Evolutionary conservation across 2,113 vertebrate genomes (phyloP).

Genomic region (Percopsis transmontana): DNA sequence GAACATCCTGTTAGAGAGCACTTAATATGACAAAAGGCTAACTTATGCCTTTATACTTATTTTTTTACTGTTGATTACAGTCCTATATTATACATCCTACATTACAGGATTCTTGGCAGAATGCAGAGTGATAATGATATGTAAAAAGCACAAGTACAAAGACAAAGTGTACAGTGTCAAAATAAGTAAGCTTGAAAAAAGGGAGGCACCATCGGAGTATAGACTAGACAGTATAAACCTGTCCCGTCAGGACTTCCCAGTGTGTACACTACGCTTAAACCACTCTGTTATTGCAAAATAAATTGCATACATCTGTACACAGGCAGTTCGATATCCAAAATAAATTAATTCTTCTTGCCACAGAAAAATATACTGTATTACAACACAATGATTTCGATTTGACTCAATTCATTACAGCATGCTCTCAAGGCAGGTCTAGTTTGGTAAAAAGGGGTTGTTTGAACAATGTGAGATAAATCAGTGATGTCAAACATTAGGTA

Average conservation of each 20-base stretch:
- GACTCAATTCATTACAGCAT: conserved; percentile 49
- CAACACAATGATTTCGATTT: conserved; percentile 29
- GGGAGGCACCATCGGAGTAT: conserved; percentile 49
- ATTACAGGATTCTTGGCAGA: conserved; percentile 38
- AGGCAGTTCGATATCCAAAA: conserved; percentile 61
- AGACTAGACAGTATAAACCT: background rate
- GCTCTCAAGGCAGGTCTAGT: conserved; percentile 63
- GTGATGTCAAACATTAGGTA: conserved; percentile 1
- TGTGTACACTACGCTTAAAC: conserved; percentile 33
- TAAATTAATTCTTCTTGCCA: conserved; percentile 67
- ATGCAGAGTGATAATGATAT: conserved; percentile 29
- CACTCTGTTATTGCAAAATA: conserved; percentile 48
- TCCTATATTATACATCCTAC: conserved; percentile 12
- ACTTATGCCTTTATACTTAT: conserved; percentile 26
- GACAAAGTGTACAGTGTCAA: conserved; percentile 35
- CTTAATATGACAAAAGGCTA: conserved; percentile 9
- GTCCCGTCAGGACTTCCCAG: no score
- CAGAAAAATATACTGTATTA: conserved; percentile 64
- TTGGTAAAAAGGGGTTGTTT: conserved; percentile 25
- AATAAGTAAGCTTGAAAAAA: conserved; percentile 23
- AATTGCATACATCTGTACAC: conserved; percentile 33
- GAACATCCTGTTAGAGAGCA: conserved; percentile 21
- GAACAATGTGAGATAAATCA: conserved; percentile 3
- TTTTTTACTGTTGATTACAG: conserved; percentile 26
- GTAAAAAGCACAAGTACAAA: conserved; percentile 40